Evolutionary conservation across 2,797 vertebrate genomes (phyloP), one percentile per base, ranked within the genome.

Genomic region (Ateles fusciceps): DNA sequence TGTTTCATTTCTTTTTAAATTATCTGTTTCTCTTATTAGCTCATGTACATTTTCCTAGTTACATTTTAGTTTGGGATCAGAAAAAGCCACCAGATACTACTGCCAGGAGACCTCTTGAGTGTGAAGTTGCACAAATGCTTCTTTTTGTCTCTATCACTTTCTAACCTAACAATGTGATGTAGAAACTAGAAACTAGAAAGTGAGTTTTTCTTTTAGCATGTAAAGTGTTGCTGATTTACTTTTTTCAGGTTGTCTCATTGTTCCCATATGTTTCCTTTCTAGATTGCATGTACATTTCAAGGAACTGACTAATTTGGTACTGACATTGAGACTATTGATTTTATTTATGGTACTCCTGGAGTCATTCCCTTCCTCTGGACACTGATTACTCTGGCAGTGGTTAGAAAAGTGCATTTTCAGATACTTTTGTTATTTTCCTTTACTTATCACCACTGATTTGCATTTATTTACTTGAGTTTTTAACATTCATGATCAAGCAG

Each of bases 381-480:
- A 9, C 46, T 92, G 39, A 74, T 95, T 92, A 30, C 48, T 93
- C 19, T 85, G 81, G 39, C 68, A 81, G 24, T 88, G 14, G 26
- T 79, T 96, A 33, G 52, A 95, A 95, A 95, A 92, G 57, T 91
- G 2, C 36, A 59, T 92, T 95, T 95, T 94, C 59, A 84, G 88
- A 44, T 89, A 86, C 30, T 89, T 95, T 79, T 79, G 17, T 46
- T 64, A 17, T 85, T 95, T 72, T 75, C 21, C 48, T 95, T 93
- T 92, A 87, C 48, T 87, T 52, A 42, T 97, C 26, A 97, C 24
- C 7, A n/a, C 12, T 93, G 26, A 92, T 64, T 95, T 83, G 28
- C 36, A 80, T 97, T 90, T 91, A 21, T 96, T 97, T 78, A 84
- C 0, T 1, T 92, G 79, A 95, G n/a, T 46, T 75, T n/a, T 96